These are phyloP conservation scores for Encarsia formosa DNA, from an alignment of 2,888 invertebrate species.

Conservation along the genomic window DNA sequence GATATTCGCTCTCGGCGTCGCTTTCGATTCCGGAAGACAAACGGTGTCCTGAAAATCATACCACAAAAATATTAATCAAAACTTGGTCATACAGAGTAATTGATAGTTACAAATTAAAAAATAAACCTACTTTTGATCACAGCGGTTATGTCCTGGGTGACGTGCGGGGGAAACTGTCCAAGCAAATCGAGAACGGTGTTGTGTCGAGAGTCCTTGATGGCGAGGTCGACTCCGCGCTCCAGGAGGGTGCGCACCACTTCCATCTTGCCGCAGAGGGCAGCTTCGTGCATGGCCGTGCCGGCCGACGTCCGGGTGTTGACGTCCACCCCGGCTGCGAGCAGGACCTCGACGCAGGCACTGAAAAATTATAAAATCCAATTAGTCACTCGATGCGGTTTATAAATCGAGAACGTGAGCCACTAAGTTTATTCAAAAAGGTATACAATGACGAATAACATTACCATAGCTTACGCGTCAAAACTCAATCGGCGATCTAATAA, in stretches of 20 bases:
- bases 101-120: background rate
- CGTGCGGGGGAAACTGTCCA: conserved; percentile 82
- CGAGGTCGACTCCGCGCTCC: conserved; percentile 76
- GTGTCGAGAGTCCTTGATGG: conserved; percentile 72
- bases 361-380: too few species aligned
- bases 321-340: conserved; percentile 80
- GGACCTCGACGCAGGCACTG: conserved; percentile 76
- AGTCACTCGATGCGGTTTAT: too few species aligned
- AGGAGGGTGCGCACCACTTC: conserved; percentile 80
- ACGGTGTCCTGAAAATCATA: conserved; percentile 44
- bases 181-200: conserved; percentile 84
- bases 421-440: too few species aligned
- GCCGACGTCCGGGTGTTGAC: conserved; percentile 81
- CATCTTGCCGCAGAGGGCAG: conserved; percentile 85
- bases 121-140: conserved; percentile 69
- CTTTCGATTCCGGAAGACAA: conserved; percentile 53
- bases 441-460: too few species aligned
- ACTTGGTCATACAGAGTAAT: background rate
- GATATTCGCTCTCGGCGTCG: conserved; percentile 58
- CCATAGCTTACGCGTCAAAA: too few species aligned
- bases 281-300: conserved; percentile 91
- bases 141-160: conserved; percentile 79
- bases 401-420: too few species aligned
- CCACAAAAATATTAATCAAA: background rate
- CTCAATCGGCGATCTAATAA: too few species aligned